phyloP scores from a whole-genome alignment of 1,140 invertebrate species.

The Bactericera cockerelli region DNA sequence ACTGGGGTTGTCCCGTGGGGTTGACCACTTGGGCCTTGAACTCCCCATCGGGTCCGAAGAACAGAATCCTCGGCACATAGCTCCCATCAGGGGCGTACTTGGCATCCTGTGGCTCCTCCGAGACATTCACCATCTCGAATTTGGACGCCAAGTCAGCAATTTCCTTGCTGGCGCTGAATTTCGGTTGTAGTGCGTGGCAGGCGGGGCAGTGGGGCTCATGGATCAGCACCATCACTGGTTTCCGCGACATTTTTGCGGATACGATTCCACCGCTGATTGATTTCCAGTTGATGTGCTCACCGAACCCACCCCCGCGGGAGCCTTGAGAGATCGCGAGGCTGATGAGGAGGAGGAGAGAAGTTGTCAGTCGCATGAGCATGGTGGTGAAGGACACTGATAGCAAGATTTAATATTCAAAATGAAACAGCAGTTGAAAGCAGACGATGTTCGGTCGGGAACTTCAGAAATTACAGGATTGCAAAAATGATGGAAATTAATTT shows the following conservation, averaged over 20 bases:
- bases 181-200: not conserved
- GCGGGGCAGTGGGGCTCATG: not conserved
- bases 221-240: not conserved
- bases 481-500: too few species aligned
- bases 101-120: not conserved
- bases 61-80: not conserved
- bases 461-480: too few species aligned
- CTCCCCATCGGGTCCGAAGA: not conserved
- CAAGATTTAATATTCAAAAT: too few species aligned
- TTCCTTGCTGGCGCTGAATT: not conserved
- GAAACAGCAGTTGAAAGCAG: too few species aligned
- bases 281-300: not conserved
- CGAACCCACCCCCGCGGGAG: not conserved
- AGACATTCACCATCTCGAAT: slow-evolving; percentile 3
- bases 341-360: too few species aligned
- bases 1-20: not conserved
- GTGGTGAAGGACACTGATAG: too few species aligned
- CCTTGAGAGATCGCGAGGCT: too few species aligned
- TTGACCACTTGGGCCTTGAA: not conserved
- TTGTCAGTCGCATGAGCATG: too few species aligned
- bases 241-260: not conserved
- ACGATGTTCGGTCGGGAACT: too few species aligned
- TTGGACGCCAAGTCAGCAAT: not conserved
- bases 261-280: not conserved
- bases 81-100: not conserved